Conservation (phyloP, 1,140 invertebrate genomes). For the Carposina sasakii region DNA sequence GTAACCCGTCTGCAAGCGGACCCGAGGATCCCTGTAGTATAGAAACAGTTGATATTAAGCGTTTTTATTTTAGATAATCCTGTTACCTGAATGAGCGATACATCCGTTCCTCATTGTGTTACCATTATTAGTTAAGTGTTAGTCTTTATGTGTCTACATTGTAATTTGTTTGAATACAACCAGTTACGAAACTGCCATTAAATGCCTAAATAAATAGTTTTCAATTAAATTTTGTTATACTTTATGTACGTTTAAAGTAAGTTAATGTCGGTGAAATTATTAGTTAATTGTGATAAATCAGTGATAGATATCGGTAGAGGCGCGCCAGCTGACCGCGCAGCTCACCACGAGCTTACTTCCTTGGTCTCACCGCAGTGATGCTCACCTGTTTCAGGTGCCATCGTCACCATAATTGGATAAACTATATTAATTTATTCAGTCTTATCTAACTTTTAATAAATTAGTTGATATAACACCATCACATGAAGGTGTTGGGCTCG, state of each 20-base stretch:
- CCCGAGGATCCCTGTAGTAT: slow-evolving; percentile 4
- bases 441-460: slow-evolving; percentile 55
- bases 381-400: slow-evolving; percentile 10
- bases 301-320: slow-evolving; percentile 48
- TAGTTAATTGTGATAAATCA: slow-evolving; percentile 67
- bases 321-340: slow-evolving; percentile 1
- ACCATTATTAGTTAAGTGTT: slow-evolving; percentile 70
- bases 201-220: slow-evolving; percentile 66
- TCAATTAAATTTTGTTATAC: slow-evolving; percentile 53
- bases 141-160: slow-evolving; percentile 61
- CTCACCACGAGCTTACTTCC: neutral
- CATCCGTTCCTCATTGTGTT: slow-evolving; percentile 68
- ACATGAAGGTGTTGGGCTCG: slow-evolving; percentile 62
- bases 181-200: slow-evolving; percentile 70
- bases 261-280: slow-evolving; percentile 61
- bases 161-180: slow-evolving; percentile 61
- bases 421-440: slow-evolving; percentile 64
- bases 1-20: too few species aligned
- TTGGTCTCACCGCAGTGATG: slow-evolving; percentile 19
- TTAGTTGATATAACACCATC: slow-evolving; percentile 64
- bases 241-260: slow-evolving; percentile 46
- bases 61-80: slow-evolving; percentile 41
- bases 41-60: slow-evolving; percentile 28
- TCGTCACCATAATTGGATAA: slow-evolving; percentile 42
- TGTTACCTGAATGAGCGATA: slow-evolving; percentile 68